Base-by-base conservation (phyloP, 1,140 invertebrate genomes). In the Cyclargus thomasi region DNA sequence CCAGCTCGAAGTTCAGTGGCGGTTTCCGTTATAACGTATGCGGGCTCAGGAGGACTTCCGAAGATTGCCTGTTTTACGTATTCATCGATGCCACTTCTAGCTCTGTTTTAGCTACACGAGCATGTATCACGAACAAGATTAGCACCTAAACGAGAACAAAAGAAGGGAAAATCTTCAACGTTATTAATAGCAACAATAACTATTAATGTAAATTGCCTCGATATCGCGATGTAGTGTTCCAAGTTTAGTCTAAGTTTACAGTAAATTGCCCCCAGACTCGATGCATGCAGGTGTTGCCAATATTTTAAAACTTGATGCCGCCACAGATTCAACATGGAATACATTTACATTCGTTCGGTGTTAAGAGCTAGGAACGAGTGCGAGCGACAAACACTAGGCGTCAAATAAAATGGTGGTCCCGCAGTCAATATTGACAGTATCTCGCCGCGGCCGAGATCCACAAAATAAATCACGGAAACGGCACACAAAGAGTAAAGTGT, bases 401-500 rank as follows among this genome's bases (percentile, higher is more conserved):
- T n/a, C 53, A 55, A 20, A 59, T 20, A 59, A 59, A 59, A 59
- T 4, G 10, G 20, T 20, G 20, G 55, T 70, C 74, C 63, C 72
- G 70, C 69, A 69, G 68, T 63, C 67, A 67, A 68, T 71, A 72
- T 76, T 72, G 79, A 80, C 77, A 79, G 67, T 72, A 73, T 77
- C 77, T 76, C 74, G 62, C 69, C 65, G 69, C 65, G 76, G 69
- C 65, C 74, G 67, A 39, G 63, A 68, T 66, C 70, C 71, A 65
- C 20, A 23, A 67, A 71, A 82, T 83, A 89, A 87, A 86, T 85
- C 79, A 79, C 69, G 68, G 55, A 67, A 75, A 70, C 71, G 76
- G 77, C 72, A 84, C 73, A 85, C 81, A 88, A 87, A 86, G 80
- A 83, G 77, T 83, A 78, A 86, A 87, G 81, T 88, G 85, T 90